These are phyloP conservation scores for Echiichthys vipera DNA, from an alignment of 2,797 vertebrate species.

Conservation along the genomic window DNA sequence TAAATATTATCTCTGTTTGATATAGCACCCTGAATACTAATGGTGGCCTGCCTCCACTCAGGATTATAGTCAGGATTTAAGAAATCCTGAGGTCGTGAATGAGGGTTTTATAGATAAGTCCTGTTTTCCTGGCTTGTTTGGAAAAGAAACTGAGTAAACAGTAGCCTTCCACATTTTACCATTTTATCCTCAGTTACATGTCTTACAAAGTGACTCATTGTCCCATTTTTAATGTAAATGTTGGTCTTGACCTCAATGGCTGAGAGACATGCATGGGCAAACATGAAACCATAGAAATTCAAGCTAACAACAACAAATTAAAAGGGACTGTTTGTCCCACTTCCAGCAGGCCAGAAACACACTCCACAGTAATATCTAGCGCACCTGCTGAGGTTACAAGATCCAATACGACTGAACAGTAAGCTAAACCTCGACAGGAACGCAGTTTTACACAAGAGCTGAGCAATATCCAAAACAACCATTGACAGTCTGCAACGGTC, in stretches of 20 bases:
- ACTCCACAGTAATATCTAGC: not conserved
- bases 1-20: not conserved
- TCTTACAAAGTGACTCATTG: not conserved
- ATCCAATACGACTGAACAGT: not conserved
- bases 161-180: not conserved
- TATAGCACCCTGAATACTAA: not conserved
- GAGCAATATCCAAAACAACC: not conserved
- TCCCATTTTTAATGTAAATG: not conserved
- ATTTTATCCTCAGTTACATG: not conserved
- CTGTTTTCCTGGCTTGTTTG: not conserved
- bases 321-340: not conserved
- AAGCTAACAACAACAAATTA: not conserved
- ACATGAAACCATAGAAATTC: slow-evolving; percentile 14
- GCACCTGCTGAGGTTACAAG: not conserved
- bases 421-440: not conserved
- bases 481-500: no score
- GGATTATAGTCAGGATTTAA: not conserved
- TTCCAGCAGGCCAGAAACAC: slow-evolving; percentile 8
- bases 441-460: not conserved
- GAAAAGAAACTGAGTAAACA: not conserved
- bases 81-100: not conserved
- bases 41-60: not conserved
- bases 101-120: not conserved
- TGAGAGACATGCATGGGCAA: not conserved
- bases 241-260: not conserved